Evolutionary conservation across 2,113 vertebrate species (phyloP).

Genomic region (Rhegmatorhina hoffmannsi): DNA sequence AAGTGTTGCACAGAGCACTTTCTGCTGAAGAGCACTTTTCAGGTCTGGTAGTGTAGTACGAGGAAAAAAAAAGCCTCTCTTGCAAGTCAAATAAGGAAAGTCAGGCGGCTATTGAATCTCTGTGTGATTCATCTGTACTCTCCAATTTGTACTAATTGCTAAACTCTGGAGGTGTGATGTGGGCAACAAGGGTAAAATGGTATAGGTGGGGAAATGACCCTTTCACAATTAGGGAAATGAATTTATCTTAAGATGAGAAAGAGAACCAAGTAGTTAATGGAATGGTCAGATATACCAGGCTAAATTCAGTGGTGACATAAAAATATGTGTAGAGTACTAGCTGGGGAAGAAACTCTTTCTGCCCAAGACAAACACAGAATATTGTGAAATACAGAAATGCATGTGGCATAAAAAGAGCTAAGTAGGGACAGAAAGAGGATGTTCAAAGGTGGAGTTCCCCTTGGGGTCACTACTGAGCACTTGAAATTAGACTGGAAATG

Average conservation of each 20-base stretch:
- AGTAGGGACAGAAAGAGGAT: background rate
- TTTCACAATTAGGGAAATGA: conserved; percentile 2
- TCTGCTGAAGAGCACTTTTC: background rate
- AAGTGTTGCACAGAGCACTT: background rate
- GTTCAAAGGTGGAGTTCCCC: background rate
- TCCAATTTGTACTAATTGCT: conserved; percentile 24
- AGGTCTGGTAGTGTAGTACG: background rate
- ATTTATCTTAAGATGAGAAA: background rate
- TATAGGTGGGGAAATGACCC: conserved; percentile 14
- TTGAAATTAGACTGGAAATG: background rate
- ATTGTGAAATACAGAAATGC: background rate
- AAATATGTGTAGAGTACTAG: background rate
- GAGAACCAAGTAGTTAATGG: background rate
- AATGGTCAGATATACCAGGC: background rate
- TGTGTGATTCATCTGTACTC: conserved; percentile 53
- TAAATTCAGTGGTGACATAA: background rate
- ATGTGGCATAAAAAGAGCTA: background rate
- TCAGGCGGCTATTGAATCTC: background rate
- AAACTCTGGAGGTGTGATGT: conserved; percentile 3
- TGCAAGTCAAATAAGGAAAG: conserved; percentile 28
- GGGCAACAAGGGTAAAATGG: background rate
- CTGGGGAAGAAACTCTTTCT: background rate
- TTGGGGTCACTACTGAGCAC: background rate
- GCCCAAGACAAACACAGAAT: background rate
- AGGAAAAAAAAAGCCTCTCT: background rate